Base-by-base conservation (phyloP, 2,113 vertebrate genomes). In the Emberiza fucata region DNA sequence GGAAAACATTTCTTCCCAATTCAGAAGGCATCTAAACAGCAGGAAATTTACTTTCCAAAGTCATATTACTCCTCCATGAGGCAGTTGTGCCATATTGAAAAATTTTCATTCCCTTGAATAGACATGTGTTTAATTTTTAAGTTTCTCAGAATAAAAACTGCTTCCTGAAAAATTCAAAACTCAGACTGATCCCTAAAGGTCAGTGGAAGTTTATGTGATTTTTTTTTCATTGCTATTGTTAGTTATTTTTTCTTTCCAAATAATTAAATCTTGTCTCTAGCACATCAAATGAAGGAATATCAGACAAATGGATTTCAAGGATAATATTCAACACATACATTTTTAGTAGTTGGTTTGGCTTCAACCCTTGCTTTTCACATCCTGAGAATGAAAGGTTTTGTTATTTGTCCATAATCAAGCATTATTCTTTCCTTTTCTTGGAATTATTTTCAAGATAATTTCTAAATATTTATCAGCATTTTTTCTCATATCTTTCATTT, bases 71-170 rank as follows among this genome's bases (percentile, higher is more conserved):
- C 42, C 21, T 83, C n/a, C 25, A n/a, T 60, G 61, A 88, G 33
- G 24, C 29, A 79, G 0, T 1, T 27, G 42, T 77, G 27, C 8
- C n/a, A 63, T 94, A 94, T 27, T 86, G 93, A 94, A 28, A 96
- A 94, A 90, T 82, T 68, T 64, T 20, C 23, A 44, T 85, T 91
- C 12, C 31, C 65, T 17, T 86, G 86, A 94, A 94, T 69, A 85
- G 45, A 35, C 10, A 1, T 80, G 94, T 95, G 63, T 80, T 93
- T 92, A 94, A 85, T 81, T 96, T 95, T 37, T 92, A 88, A 84
- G 68, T 71, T 95, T 93, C 27, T 91, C 81, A 87, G 81, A 94
- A 86, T 42, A 83, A 42, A 68, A 91, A 91, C 9, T 90, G 66
- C 60, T 79, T 92, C 71, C 40, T 76, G 63, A 96, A 94, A 45